Conservation (phyloP, 1,140 invertebrate species). For the Lordiphosa clarofinis region DNA sequence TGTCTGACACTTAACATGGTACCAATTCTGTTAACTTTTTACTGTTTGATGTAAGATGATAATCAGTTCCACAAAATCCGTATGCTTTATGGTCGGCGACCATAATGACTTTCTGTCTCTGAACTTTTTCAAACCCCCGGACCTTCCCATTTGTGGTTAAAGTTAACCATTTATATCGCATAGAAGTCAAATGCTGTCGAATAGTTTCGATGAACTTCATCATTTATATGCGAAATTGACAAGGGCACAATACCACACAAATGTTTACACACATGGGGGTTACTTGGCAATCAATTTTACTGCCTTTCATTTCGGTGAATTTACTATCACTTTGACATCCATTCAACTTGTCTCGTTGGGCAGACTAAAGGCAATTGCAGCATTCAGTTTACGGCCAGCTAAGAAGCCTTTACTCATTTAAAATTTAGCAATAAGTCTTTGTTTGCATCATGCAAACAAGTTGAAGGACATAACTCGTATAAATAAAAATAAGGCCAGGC, state of each 20-base stretch:
- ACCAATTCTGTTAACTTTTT: slow-evolving; percentile 28
- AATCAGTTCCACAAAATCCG: slow-evolving; percentile 35
- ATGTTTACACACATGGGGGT: slow-evolving; percentile 7
- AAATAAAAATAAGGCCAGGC: slow-evolving; percentile 1
- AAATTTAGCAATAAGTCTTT: slow-evolving; percentile 69
- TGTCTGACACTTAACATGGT: slow-evolving; percentile 5
- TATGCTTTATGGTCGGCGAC: slow-evolving; percentile 34
- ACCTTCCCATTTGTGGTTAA: slow-evolving; percentile 43
- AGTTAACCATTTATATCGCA: slow-evolving; percentile 45
- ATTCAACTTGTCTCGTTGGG: slow-evolving; percentile 51
- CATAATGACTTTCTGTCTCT: slow-evolving; percentile 22
- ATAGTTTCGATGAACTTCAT: slow-evolving; percentile 74
- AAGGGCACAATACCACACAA: slow-evolving; percentile 18
- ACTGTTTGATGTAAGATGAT: slow-evolving; percentile 32
- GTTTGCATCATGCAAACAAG: slow-evolving; percentile 36
- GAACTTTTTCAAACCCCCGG: slow-evolving; percentile 19
- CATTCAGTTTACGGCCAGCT: slow-evolving; percentile 61
- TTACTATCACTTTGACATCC: slow-evolving; percentile 55
- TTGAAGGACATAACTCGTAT: too few species aligned
- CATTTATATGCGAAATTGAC: slow-evolving; percentile 46
- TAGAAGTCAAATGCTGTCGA: slow-evolving; percentile 62
- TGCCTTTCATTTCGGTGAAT: slow-evolving; percentile 55
- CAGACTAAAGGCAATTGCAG: slow-evolving; percentile 43
- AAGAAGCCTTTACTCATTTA: slow-evolving; percentile 44
- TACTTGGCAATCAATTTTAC: slow-evolving; percentile 60